Percentiles rank a stretch among this genome's conserved stretches.
These are phyloP conservation scores for Lepidocolaptes lacrymiger DNA, from an alignment of 2,797 vertebrate genomes.

Conservation along the genomic window DNA sequence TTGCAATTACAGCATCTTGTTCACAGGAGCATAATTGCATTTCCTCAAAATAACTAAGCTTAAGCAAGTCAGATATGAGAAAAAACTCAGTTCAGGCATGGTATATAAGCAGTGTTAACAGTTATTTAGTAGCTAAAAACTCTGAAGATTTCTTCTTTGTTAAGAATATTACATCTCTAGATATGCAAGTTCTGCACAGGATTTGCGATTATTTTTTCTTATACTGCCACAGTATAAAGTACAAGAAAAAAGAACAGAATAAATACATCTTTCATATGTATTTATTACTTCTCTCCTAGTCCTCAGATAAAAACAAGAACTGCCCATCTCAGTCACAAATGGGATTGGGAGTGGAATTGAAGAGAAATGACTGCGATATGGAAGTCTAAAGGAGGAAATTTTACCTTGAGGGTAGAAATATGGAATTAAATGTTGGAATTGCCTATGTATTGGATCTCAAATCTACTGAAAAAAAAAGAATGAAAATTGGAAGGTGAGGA, in stretches of 20 bases:
- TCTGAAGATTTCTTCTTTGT: neutral
- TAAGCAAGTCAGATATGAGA: neutral
- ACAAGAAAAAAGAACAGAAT: neutral
- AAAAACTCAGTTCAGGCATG: neutral
- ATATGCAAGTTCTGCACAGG: neutral
- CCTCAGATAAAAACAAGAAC: neutral
- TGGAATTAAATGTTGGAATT: neutral
- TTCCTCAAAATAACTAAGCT: neutral
- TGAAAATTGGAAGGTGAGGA: neutral
- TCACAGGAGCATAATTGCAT: neutral
- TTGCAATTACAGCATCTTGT: neutral
- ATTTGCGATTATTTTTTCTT: neutral
- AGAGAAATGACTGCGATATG: neutral
- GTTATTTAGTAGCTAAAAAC: neutral
- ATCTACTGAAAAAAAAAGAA: neutral
- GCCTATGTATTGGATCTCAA: neutral
- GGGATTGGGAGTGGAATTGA: neutral
- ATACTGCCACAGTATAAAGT: neutral
- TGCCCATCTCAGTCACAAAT: neutral
- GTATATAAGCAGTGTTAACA: neutral
- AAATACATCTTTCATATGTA: neutral
- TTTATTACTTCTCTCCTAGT: neutral
- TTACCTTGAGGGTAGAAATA: neutral
- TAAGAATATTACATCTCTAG: neutral
- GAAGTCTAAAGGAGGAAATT: neutral